phyloP scores from a whole-genome alignment of 2,113 vertebrate genomes.

The Pipa parva region DNA sequence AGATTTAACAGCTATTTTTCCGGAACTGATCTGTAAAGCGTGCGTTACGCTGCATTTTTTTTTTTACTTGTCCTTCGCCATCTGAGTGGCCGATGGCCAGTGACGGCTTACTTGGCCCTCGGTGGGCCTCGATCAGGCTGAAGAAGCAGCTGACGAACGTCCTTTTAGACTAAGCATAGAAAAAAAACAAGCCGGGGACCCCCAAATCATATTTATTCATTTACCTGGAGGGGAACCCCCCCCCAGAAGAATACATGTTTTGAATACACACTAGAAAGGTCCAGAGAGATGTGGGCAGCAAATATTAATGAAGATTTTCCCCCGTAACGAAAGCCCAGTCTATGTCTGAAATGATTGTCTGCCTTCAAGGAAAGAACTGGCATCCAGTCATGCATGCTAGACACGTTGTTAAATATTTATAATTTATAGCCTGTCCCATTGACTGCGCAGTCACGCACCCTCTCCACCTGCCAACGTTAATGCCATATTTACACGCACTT shows the following conservation, averaged over 20 bases:
- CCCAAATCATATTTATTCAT: conserved; percentile 26
- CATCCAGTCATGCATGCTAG: conserved; percentile 23
- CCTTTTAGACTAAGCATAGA: no score
- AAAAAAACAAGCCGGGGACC: background rate
- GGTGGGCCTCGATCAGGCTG: no score
- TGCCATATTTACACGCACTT: conserved; percentile 11
- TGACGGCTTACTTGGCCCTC: no score
- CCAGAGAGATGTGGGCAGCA: conserved; percentile 9
- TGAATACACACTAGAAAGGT: no score
- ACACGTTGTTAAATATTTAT: conserved; percentile 30
- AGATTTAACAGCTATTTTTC: no score
- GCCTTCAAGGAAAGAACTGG: background rate
- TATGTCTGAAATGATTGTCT: conserved; percentile 12
- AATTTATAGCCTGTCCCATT: no score
- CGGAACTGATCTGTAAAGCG: no score
- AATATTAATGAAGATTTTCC: conserved; percentile 7
- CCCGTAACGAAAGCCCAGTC: background rate
- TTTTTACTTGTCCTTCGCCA: no score
- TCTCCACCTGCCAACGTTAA: background rate
- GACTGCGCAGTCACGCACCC: background rate
- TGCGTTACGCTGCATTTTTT: no score
- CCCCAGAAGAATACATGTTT: background rate
- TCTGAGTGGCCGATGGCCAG: no score
- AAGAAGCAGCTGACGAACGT: no score
- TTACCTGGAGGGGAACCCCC: background rate